Base-by-base conservation (phyloP, 2,797 vertebrate genomes). In the Betta splendens region DNA sequence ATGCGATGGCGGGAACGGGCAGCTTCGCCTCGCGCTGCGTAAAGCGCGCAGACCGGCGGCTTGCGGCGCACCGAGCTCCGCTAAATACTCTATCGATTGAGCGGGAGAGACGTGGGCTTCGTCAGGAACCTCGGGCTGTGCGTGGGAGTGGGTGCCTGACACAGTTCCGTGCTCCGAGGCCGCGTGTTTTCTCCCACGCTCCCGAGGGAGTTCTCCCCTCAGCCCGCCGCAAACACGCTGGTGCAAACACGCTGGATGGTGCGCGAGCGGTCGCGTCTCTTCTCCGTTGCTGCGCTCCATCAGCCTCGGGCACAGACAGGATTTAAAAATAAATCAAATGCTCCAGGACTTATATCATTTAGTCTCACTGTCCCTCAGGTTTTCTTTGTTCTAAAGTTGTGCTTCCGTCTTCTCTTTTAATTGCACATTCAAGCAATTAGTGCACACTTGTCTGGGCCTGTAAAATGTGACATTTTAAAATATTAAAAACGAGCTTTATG, bases 181-280 rank as follows among this genome's bases (percentile, higher is more conserved):
- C 68, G 75, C 71, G 78, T 55, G 9, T 81, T n/a, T 84, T 85
- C 84, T 89, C 86, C 87, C 83, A 88, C 83, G 76, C 83, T 83
- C 82, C 76, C 53, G 13, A 17, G 77, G 74, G 82, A 81, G 40
- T 57, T 52, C 53, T 71, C 64, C 1, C 43, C 26, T 79, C 69
- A 60, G 54, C 36, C 50, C 62, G 59, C 48, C 81, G 72, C 56
- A 77, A 84, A 72, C 75, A 42, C 28, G n/a, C n/a, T n/a, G n/a
- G n/a, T n/a, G n/a, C n/a, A n/a, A n/a, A n/a, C n/a, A n/a, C n/a
- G n/a, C 39, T 63, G 51, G 32, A 47, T 62, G 40, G 4, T 29
- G 12, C 39, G 37, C 55, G 40, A 40, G 51, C 45, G 0, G 44
- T 59, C 43, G 29, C 18, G 12, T 65, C 32, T 13, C n/a, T 32